Percentiles rank a stretch among this genome's conserved stretches.
Conservation (phyloP, 2,888 invertebrate species). For the Eristalinus aeneus region DNA sequence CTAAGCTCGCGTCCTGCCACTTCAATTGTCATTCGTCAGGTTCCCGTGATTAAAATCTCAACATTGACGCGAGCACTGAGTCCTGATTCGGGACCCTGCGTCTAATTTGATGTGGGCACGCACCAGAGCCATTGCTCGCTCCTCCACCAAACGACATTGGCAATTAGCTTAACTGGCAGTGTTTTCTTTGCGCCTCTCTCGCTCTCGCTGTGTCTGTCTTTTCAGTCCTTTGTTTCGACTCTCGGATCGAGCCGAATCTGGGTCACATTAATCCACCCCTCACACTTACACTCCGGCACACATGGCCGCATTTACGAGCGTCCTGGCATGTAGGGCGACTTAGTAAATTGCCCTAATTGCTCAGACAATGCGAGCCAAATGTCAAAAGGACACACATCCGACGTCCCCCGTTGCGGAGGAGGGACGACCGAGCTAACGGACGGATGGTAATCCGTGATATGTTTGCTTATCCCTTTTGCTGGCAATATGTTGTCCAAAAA, state of each 20-base stretch:
- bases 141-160: constrained; percentile 10
- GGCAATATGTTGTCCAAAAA: background rate
- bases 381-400: constrained; percentile 32
- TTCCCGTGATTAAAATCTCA: background rate
- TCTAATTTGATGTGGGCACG: background rate
- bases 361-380: constrained; percentile 42
- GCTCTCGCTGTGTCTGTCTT: background rate
- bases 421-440: background rate
- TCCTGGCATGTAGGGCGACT: constrained; percentile 5
- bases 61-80: background rate
- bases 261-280: constrained; percentile 59
- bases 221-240: background rate
- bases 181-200: background rate
- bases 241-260: constrained; percentile 26
- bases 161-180: constrained; percentile 44
- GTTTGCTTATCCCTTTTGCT: constrained; percentile 46
- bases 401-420: background rate
- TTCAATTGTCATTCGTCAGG: background rate
- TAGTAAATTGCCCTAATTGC: constrained; percentile 57
- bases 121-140: background rate
- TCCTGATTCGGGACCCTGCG: too few species aligned
- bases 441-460: constrained; percentile 55
- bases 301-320: background rate
- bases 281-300: background rate
- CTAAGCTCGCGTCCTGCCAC: background rate